A percentile compares a stretch with the other conserved stretches of the same genome.
These are phyloP conservation scores for Martes martes DNA, from an alignment of 2,113 vertebrate species.

Conservation along the genomic window DNA sequence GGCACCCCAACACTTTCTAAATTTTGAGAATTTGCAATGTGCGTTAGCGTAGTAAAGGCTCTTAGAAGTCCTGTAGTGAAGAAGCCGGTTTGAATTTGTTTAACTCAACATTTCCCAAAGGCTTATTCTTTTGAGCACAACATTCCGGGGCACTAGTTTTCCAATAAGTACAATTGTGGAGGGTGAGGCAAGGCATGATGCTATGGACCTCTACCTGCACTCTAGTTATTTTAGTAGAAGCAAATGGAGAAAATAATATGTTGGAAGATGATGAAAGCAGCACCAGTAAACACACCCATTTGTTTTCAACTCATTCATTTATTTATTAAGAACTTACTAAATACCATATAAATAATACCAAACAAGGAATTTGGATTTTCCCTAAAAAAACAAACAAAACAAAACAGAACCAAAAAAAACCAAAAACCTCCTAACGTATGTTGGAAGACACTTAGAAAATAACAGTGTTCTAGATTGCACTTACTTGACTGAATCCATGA, in stretches of 20 bases:
- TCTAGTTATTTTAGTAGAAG: slow-evolving; percentile 40
- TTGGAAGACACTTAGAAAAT: background rate
- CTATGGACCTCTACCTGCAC: slow-evolving; percentile 31
- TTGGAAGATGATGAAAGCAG: background rate
- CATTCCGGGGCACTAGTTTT: slow-evolving; percentile 18
- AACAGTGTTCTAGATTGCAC: background rate
- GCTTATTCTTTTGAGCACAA: slow-evolving; percentile 19
- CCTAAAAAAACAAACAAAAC: background rate
- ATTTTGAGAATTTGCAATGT: background rate
- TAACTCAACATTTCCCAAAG: slow-evolving; percentile 6
- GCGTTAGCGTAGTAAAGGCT: background rate
- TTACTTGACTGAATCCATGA: background rate
- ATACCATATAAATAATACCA: background rate
- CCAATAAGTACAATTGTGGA: slow-evolving; percentile 17
- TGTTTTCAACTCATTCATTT: slow-evolving; percentile 15
- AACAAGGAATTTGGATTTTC: background rate
- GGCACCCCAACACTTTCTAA: background rate
- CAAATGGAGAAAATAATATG: background rate
- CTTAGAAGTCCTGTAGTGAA: slow-evolving; percentile 47
- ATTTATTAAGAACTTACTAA: slow-evolving; percentile 32
- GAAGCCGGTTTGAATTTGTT: slow-evolving; percentile 1
- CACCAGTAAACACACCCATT: background rate
- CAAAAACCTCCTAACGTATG: background rate
- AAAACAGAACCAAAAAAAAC: background rate
- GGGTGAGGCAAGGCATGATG: background rate